Evolutionary conservation across 2,888 invertebrate species (phyloP).

Genomic region (Nematopogon swammerdamellus): DNA sequence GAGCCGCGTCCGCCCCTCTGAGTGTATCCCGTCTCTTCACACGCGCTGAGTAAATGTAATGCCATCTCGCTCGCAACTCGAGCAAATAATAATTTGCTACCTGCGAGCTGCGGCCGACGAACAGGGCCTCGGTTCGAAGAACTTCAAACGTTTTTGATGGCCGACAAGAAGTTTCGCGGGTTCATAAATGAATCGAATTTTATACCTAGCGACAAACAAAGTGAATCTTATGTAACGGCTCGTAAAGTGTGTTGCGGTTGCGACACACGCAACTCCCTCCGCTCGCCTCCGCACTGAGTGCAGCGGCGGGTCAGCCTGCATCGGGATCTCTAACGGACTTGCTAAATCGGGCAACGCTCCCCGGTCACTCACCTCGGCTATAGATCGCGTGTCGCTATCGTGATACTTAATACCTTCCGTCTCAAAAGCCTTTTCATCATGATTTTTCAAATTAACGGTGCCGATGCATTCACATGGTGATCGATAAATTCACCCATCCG

Average conservation of each 20-base stretch:
- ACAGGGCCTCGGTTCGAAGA: neutral
- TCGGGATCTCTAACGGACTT: slow-evolving; percentile 30
- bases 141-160: neutral
- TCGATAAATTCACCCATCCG: too few relatives aligned
- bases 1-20: too few relatives aligned
- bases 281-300: slow-evolving; percentile 15
- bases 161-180: too few relatives aligned
- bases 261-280: slow-evolving; percentile 5
- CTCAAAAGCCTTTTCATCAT: too few relatives aligned
- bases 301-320: slow-evolving; percentile 28
- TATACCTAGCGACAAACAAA: too few relatives aligned
- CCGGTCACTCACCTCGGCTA: slow-evolving; percentile 24
- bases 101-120: neutral
- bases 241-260: too few relatives aligned
- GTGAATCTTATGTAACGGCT: slow-evolving; percentile 27
- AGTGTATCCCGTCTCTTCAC: neutral
- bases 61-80: neutral
- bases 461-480: too few relatives aligned
- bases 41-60: neutral
- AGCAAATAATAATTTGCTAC: neutral
- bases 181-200: too few relatives aligned
- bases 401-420: too few relatives aligned
- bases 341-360: slow-evolving; percentile 22
- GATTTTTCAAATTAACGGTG: too few relatives aligned
- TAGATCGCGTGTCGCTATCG: neutral